Evolutionary conservation across 2,797 vertebrate genomes (phyloP).

Genomic region (Sarcoramphus papa): DNA sequence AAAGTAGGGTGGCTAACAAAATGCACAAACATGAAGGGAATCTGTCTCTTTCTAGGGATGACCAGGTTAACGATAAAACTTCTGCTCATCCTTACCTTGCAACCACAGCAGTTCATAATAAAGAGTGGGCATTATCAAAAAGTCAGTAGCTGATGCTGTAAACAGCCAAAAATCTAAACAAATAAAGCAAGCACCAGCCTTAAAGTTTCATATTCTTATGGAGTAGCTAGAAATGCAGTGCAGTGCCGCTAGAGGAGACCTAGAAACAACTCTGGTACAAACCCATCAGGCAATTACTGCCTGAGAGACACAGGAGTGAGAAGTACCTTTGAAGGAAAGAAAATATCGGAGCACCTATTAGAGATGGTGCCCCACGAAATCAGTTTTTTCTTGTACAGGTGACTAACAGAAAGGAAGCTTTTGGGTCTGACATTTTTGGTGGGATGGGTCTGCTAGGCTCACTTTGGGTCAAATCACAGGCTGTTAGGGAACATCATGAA

Average conservation of each 20-base stretch:
- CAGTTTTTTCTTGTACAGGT: neutral
- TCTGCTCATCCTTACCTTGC: neutral
- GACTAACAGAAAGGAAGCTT: neutral
- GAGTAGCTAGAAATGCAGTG: neutral
- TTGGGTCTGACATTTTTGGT: neutral
- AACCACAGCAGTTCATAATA: neutral
- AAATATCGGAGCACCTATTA: neutral
- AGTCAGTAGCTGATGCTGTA: neutral
- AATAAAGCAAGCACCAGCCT: neutral
- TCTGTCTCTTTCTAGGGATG: neutral
- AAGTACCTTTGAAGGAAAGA: neutral
- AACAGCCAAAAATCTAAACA: neutral
- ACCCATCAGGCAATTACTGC: neutral
- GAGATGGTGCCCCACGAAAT: neutral
- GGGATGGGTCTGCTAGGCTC: neutral
- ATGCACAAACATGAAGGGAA: neutral
- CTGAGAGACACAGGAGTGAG: neutral
- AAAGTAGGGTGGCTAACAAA: neutral
- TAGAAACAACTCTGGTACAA: neutral
- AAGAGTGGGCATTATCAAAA: neutral
- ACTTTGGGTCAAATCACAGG: neutral
- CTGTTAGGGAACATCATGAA: neutral
- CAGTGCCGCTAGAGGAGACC: neutral
- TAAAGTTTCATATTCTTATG: neutral
- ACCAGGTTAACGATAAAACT: neutral